Base-by-base conservation (phyloP, 2,797 vertebrate genomes). In the Acrossocheilus wenchowensis region DNA sequence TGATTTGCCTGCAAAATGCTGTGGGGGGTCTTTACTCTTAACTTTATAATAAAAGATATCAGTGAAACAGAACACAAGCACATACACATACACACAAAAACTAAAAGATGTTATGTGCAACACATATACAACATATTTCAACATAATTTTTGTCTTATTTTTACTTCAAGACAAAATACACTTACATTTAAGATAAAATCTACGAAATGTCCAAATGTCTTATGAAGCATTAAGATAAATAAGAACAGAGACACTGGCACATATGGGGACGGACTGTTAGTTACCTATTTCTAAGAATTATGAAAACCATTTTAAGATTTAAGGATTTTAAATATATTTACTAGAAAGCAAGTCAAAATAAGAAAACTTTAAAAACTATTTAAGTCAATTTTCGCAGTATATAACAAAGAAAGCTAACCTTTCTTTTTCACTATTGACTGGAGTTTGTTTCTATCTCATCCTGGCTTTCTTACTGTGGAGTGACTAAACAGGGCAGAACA, bases 21-120 rank as follows among this genome's bases (percentile, higher is more conserved):
- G 92, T 86, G 89, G 91, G 91, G 91, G 92, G 90, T 89, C 91
- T 93, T 90, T 90, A 90, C 90, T 91, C 87, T 92, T 91, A 91
- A 91, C 91, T 91, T 92, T 1, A 88, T 92, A 92, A 94, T 92
- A 93, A 94, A 91, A 89, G 91, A 88, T 93, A 93, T 93, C 89
- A 92, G 91, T 52, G 36, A 21, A 83, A 78, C 43, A 45, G 75
- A 48, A 54, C 14, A 62, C 21, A 83, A 43, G 34, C 83, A 77
- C 41, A 80, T 45, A 83, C 77, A 82, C 21, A 79, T 48, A 85
- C 77, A 82, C 21, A 79, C 41, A 43, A 9, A 43, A 30, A 81
- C 14, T 7, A 26, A 68, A 34, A 68, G 2, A 81, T 21, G 45
- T 36, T 6, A 12, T 5, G 11, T 48, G 5, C 12, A 30, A 36